These are phyloP conservation scores for Polyommatus icarus DNA, from an alignment of 2,888 invertebrate species.

Conservation along the genomic window DNA sequence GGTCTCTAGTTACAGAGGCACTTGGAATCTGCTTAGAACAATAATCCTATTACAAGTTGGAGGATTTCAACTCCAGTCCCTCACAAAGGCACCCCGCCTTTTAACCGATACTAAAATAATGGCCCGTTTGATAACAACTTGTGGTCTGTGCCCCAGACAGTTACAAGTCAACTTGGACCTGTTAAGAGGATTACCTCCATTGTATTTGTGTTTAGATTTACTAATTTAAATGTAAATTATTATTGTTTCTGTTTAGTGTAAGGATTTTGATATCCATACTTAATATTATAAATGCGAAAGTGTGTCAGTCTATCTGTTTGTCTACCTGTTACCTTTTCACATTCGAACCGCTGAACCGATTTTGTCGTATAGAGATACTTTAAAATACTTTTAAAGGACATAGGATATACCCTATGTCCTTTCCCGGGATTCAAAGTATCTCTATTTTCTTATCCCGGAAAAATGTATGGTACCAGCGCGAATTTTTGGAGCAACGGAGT, in stretches of 20 bases:
- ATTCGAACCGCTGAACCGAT: no score
- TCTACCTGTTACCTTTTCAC: no score
- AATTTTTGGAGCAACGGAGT: no score
- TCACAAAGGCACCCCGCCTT: conserved; percentile 40
- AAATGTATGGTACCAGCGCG: no score
- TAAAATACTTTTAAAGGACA: no score
- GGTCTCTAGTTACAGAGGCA: conserved; percentile 23
- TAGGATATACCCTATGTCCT: no score
- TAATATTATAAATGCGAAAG: no score
- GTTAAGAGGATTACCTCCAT: background rate
- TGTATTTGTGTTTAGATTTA: background rate
- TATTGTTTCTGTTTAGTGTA: background rate
- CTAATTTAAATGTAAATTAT: background rate
- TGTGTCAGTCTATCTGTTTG: no score
- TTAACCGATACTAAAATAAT: conserved; percentile 33
- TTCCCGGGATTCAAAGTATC: no score
- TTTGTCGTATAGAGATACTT: no score
- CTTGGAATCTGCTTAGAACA: conserved; percentile 33
- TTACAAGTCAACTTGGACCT: conserved; percentile 22
- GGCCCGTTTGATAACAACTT: conserved; percentile 30
- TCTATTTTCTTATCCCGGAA: no score
- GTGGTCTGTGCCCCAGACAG: conserved; percentile 28
- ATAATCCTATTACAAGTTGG: conserved; percentile 49
- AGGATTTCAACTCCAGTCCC: conserved; percentile 44
- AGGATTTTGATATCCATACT: no score